Conservation (phyloP, 2,113 vertebrate genomes). For the Salvelinus alpinus region DNA sequence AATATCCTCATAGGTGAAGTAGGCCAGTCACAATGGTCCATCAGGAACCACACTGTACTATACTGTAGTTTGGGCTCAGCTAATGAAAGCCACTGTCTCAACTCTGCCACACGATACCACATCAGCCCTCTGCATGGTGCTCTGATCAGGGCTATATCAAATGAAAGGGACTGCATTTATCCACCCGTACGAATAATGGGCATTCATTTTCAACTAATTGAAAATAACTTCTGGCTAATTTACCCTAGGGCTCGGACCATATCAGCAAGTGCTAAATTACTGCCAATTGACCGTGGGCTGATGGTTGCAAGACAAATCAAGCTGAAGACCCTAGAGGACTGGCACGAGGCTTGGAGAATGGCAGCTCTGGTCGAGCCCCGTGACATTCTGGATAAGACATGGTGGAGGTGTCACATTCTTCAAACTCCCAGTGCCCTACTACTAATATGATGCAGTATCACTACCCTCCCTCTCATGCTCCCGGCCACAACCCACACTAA, state of each 20-base stretch:
- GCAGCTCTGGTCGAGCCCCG: background rate
- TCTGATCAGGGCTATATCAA: slow-evolving; percentile 7
- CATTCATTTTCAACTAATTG: slow-evolving; percentile 23
- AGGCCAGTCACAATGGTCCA: background rate
- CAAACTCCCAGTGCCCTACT: background rate
- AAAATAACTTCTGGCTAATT: slow-evolving; percentile 34
- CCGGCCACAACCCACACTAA: slow-evolving; percentile 29
- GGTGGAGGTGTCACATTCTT: slow-evolving; percentile 4
- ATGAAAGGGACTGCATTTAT: slow-evolving; percentile 12
- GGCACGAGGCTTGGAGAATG: background rate
- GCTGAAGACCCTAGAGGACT: background rate
- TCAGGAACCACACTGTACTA: background rate
- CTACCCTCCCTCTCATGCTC: slow-evolving; percentile 13
- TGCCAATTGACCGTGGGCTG: slow-evolving; percentile 18
- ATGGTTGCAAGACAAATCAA: slow-evolving; percentile 6
- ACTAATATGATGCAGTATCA: background rate
- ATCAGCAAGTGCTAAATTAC: slow-evolving; percentile 19
- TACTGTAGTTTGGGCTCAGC: slow-evolving; percentile 1
- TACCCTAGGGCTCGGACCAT: slow-evolving; percentile 21
- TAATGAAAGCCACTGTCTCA: slow-evolving; percentile 25
- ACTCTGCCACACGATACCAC: background rate
- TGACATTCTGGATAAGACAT: background rate
- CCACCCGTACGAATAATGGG: slow-evolving; percentile 5
- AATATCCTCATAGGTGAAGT: background rate
- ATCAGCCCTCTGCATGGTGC: background rate